Percentiles rank a stretch among this genome's conserved stretches.
These are phyloP conservation scores for Tachyglossus aculeatus DNA, from an alignment of 2,797 vertebrate genomes.

Conservation along the genomic window DNA sequence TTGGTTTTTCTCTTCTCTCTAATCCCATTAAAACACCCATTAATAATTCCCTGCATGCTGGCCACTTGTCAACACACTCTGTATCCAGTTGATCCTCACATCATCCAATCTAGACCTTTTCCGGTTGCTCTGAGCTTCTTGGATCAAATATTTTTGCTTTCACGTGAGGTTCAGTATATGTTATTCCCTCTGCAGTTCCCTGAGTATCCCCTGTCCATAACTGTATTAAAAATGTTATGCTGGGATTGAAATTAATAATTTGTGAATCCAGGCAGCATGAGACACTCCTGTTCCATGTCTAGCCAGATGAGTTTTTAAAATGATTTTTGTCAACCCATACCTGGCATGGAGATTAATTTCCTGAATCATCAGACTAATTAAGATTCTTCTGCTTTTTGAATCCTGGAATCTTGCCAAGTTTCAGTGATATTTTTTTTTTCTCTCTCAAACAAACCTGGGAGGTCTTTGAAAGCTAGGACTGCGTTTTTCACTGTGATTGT, in stretches of 20 bases:
- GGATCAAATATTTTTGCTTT: slow-evolving; percentile 58
- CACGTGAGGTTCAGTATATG: slow-evolving; percentile 55
- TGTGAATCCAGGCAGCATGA: slow-evolving; percentile 53
- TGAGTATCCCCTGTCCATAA: slow-evolving; percentile 37
- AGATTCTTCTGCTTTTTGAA: not conserved
- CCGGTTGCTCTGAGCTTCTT: slow-evolving; percentile 51
- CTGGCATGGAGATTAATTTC: slow-evolving; percentile 48
- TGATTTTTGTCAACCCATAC: slow-evolving; percentile 56
- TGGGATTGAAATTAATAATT: slow-evolving; percentile 41
- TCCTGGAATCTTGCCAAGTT: not conserved
- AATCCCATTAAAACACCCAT: slow-evolving; percentile 51
- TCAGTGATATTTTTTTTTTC: no score
- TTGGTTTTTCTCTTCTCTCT: slow-evolving; percentile 7
- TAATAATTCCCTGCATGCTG: slow-evolving; percentile 29
- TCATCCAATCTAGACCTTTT: slow-evolving; percentile 24
- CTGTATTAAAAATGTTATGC: slow-evolving; percentile 44
- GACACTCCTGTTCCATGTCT: slow-evolving; percentile 39
- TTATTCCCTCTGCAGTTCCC: slow-evolving; percentile 53
- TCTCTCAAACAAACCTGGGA: no score
- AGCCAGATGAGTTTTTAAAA: slow-evolving; percentile 56
- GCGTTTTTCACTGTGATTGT: no score
- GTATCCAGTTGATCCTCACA: slow-evolving; percentile 17
- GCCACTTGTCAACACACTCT: slow-evolving; percentile 45
- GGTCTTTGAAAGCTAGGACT: no score
- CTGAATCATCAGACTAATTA: slow-evolving; percentile 21